Base-by-base conservation (phyloP, 2,888 invertebrate species). In the Phoronis australis region DNA sequence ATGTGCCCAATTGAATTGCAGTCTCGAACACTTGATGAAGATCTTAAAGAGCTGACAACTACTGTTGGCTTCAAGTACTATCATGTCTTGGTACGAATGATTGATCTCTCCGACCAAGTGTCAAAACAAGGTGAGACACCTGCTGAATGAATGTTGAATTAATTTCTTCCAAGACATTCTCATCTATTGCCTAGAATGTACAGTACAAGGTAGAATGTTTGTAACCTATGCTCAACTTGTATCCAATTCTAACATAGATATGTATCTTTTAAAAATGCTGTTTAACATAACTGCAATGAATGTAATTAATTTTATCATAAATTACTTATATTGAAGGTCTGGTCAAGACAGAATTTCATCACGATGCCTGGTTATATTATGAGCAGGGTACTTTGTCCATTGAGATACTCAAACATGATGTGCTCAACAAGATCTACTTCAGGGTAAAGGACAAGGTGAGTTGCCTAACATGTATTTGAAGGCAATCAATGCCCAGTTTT, bases 401-500 rank as follows among this genome's bases (percentile, higher is more conserved):
- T 35, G 75, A 75, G 55, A 63, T 75, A n/a, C 53, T 72, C n/a
- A 75, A 75, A 50, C 64, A 71, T 50, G 68, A 71, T 42, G 58
- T 60, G 5, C 56, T 75, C 21, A 74, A 75, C 60, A 72, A 74
- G 45, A 56, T 75, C 3, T 69, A 75, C 61, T 75, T 72, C 63
- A 55, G 65, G 25, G 71, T 71, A 39, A 68, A 66, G 50, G 72
- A 76, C 54, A 70, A 68, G 66, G 73, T 71, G 55, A 27, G 53
- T n/a, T n/a, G n/a, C n/a, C n/a, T n/a, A n/a, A n/a, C n/a, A n/a
- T n/a, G n/a, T n/a, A n/a, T n/a, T n/a, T n/a, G n/a, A n/a, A n/a
- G n/a, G n/a, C n/a, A n/a, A n/a, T n/a, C n/a, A n/a, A n/a, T n/a
- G n/a, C n/a, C n/a, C n/a, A n/a, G n/a, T n/a, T n/a, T n/a, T n/a